Evolutionary conservation across 2,888 invertebrate genomes (phyloP).

Genomic region (Clitarchus hookeri): DNA sequence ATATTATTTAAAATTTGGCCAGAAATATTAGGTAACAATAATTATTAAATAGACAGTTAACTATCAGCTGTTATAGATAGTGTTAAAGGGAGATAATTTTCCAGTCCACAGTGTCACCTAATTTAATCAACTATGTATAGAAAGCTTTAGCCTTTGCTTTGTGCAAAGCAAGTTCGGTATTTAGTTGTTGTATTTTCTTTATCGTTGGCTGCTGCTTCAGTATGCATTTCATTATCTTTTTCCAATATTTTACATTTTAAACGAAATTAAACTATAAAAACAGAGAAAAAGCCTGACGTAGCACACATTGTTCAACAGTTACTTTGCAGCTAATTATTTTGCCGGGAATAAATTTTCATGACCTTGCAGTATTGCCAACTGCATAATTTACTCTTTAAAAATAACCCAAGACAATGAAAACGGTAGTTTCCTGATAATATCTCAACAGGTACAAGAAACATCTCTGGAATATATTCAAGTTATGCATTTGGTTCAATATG

Average conservation of each 20-base stretch:
- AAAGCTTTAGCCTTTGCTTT: too few relatives aligned
- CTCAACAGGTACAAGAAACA: background rate
- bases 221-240: background rate
- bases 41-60: too few relatives aligned
- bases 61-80: too few relatives aligned
- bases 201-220: background rate
- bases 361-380: slow-evolving; percentile 15
- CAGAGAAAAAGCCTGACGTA: background rate
- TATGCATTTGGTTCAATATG: background rate
- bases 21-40: too few relatives aligned
- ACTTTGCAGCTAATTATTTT: background rate
- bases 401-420: background rate
- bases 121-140: too few relatives aligned
- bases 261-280: background rate
- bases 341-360: background rate
- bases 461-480: background rate
- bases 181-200: background rate
- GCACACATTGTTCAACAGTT: slow-evolving; percentile 1
- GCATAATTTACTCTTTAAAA: background rate
- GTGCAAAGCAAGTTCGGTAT: background rate
- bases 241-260: background rate
- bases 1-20: too few relatives aligned
- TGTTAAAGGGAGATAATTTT: too few relatives aligned
- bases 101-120: too few relatives aligned
- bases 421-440: background rate